Evolutionary conservation across 2,113 vertebrate genomes (phyloP).

Genomic region (Xiphophorus maculatus): DNA sequence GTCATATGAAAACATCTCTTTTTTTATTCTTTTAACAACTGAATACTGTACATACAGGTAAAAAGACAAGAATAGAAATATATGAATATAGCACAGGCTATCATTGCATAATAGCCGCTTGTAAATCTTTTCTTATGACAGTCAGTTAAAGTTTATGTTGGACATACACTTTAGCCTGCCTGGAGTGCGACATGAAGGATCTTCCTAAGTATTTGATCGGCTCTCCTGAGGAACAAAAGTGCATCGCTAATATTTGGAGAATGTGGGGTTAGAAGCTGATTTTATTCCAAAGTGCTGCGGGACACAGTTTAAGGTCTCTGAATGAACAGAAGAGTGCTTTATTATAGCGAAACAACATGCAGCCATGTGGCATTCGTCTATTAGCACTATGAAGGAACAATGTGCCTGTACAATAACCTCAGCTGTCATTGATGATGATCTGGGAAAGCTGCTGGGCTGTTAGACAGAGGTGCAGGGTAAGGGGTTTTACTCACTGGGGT

Average conservation of each 20-base stretch:
- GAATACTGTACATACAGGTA: conserved; percentile 71
- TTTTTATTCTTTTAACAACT: conserved; percentile 65
- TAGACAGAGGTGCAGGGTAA: conserved; percentile 19
- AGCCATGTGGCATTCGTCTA: background rate
- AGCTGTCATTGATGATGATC: conserved; percentile 42
- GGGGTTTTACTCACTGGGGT: conserved; percentile 89
- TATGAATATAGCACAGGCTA: conserved; percentile 48
- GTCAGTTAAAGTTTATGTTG: background rate
- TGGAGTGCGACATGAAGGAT: conserved; percentile 43
- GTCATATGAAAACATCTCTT: conserved; percentile 73
- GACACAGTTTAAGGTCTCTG: conserved; percentile 24
- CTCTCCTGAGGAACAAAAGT: conserved; percentile 53
- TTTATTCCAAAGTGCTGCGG: conserved; percentile 25
- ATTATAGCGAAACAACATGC: conserved; percentile 12
- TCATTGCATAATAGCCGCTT: background rate
- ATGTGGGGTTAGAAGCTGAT: conserved; percentile 25
- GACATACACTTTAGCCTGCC: conserved; percentile 27
- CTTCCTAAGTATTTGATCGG: conserved; percentile 33
- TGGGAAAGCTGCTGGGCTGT: conserved; percentile 47
- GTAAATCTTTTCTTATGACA: background rate
- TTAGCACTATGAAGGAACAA: conserved; percentile 18
- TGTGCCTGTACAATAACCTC: conserved; percentile 31
- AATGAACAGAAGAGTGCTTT: background rate
- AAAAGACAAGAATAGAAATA: conserved; percentile 71
- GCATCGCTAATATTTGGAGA: conserved; percentile 42